Evolutionary conservation across 2,797 vertebrate species (phyloP).

Genomic region (Chelonia mydas): DNA sequence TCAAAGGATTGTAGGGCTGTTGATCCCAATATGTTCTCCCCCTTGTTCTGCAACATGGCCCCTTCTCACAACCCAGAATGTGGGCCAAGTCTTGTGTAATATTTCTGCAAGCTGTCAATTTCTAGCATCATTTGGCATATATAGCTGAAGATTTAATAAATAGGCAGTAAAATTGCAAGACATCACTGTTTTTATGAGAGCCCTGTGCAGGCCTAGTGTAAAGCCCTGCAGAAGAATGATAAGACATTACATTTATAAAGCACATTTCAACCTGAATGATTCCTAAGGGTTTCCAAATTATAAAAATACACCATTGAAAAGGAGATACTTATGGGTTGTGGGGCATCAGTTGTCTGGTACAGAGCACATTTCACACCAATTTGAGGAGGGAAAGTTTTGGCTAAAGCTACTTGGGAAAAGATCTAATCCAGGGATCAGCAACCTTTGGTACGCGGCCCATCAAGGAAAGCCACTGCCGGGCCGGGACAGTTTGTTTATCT

Average conservation of each 20-base stretch:
- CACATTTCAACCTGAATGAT: not conserved
- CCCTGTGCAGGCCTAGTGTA: too few species aligned
- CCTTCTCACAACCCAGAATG: not conserved
- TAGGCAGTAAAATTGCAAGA: not conserved
- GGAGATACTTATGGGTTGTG: not conserved
- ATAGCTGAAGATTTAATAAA: not conserved
- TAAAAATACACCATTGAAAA: not conserved
- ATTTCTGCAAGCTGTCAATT: not conserved
- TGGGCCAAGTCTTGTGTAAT: not conserved
- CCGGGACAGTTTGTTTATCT: too few species aligned
- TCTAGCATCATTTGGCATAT: not conserved
- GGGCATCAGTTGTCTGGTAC: fast-evolving
- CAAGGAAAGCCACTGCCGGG: too few species aligned
- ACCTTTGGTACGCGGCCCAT: too few species aligned
- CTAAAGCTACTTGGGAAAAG: not conserved
- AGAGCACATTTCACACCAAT: not conserved
- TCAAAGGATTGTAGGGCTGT: not conserved
- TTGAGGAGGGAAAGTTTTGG: not conserved
- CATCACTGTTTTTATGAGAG: not conserved
- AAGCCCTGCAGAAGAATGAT: not conserved
- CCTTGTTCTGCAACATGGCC: not conserved
- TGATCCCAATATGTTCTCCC: fast-evolving
- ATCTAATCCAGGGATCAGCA: not conserved
- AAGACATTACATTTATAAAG: not conserved
- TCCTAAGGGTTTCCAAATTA: not conserved